phyloP scores from a whole-genome alignment of 2,797 vertebrate genomes.

The Percopsis omiscomaycus region DNA sequence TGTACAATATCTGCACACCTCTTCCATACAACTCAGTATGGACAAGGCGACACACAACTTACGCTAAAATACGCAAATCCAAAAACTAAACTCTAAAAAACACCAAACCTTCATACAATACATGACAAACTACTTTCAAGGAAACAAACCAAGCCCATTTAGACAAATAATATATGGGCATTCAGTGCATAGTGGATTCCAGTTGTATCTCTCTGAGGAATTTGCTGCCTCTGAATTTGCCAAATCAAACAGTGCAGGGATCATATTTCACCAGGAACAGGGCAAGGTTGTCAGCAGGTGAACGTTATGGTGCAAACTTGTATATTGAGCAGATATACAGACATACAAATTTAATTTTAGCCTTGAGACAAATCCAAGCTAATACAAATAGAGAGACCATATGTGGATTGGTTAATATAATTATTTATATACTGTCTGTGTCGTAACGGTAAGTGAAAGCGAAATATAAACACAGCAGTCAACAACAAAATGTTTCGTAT shows the following conservation, averaged over 20 bases:
- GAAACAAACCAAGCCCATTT: background rate
- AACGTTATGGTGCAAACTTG: constrained; percentile 35
- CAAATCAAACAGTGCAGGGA: constrained; percentile 62
- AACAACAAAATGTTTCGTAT: too few relatives aligned
- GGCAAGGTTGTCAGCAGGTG: constrained; percentile 36
- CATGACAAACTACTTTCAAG: constrained; percentile 1
- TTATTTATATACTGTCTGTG: background rate
- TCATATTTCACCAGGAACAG: constrained; percentile 61
- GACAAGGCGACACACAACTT: too few relatives aligned
- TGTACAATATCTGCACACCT: too few relatives aligned
- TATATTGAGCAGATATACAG: background rate
- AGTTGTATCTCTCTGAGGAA: constrained; percentile 48
- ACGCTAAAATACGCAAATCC: too few relatives aligned
- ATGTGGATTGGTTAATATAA: background rate
- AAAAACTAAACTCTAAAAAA: background rate
- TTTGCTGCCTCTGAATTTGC: constrained; percentile 43
- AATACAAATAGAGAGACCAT: background rate
- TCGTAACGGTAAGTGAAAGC: background rate
- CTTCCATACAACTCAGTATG: too few relatives aligned
- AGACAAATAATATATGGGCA: background rate
- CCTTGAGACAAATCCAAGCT: constrained; percentile 8
- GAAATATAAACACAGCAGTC: too few relatives aligned
- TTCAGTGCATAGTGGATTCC: constrained; percentile 27
- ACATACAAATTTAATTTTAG: background rate
- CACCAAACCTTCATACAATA: background rate